Percentiles rank a stretch among this genome's conserved stretches.
Evolutionary conservation across 2,113 vertebrate genomes (phyloP).

Genomic region (Rhabdornis inornatus): DNA sequence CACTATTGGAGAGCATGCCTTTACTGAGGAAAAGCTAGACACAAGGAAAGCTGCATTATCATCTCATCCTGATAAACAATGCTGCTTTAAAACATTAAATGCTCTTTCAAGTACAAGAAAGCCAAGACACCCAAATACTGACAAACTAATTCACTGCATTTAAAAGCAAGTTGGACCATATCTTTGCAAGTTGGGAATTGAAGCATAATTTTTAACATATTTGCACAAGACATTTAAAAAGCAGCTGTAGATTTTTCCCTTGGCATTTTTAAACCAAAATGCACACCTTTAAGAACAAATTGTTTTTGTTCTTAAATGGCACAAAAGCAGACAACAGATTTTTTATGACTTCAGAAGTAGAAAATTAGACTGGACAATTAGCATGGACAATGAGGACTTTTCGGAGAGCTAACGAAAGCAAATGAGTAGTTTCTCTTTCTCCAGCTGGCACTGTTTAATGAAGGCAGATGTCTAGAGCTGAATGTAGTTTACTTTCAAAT

Average conservation of each 20-base stretch:
- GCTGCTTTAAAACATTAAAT: conserved; percentile 4
- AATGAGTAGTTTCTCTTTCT: conserved; percentile 50
- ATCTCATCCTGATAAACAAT: conserved; percentile 42
- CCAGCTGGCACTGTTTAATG: conserved; percentile 49
- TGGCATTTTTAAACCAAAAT: not conserved
- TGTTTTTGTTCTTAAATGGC: conserved; percentile 30
- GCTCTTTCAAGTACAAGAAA: conserved; percentile 8
- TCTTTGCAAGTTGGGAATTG: not conserved
- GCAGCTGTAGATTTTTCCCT: not conserved
- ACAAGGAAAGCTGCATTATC: conserved; percentile 25
- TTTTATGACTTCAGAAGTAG: not conserved
- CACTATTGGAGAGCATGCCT: conserved; percentile 44
- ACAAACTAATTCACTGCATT: not conserved
- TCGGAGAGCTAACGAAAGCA: conserved; percentile 29
- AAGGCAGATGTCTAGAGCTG: not conserved
- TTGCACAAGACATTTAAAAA: not conserved
- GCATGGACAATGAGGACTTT: conserved; percentile 16
- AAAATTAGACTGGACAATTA: not conserved
- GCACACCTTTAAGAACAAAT: conserved; percentile 46
- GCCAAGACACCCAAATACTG: conserved; percentile 9
- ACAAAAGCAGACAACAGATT: not conserved
- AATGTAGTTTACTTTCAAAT: not conserved
- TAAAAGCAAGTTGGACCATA: not conserved
- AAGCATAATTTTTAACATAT: not conserved
- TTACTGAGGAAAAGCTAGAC: not conserved